Evolutionary conservation across 2,797 vertebrate genomes (phyloP).

Genomic region (Sebastes hubbsi): DNA sequence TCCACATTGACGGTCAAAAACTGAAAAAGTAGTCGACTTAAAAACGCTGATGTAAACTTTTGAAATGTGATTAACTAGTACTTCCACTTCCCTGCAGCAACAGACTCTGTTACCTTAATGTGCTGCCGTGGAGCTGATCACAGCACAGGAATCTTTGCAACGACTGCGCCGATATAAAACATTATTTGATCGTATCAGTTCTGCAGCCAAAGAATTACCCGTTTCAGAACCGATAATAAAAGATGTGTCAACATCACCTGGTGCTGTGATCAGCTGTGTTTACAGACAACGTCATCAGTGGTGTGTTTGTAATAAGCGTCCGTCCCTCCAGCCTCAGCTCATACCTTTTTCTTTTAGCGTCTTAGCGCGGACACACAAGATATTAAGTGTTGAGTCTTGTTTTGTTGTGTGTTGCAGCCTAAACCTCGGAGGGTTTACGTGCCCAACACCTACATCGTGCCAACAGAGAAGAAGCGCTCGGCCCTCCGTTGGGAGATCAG

Average conservation of each 20-base stretch:
- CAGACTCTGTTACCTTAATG: background rate
- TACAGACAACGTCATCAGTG: background rate
- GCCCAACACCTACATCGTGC: slow-evolving; percentile 88
- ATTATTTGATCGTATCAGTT: too few species aligned
- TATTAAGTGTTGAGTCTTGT: background rate
- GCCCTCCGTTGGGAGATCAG: slow-evolving; percentile 88
- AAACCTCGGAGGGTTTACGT: slow-evolving; percentile 68
- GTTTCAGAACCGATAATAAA: background rate
- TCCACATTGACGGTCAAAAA: too few species aligned
- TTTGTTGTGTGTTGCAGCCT: slow-evolving; percentile 58
- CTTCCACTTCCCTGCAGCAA: too few species aligned
- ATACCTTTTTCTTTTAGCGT: too few species aligned
- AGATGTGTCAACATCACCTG: background rate
- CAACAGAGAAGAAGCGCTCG: slow-evolving; percentile 90
- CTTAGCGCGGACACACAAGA: too few species aligned
- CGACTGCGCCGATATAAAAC: too few species aligned
- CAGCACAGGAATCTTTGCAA: background rate
- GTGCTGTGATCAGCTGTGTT: background rate
- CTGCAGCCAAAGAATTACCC: background rate
- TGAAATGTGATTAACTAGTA: too few species aligned
- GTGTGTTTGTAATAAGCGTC: background rate
- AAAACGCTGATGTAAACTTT: too few species aligned
- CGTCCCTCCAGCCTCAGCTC: background rate
- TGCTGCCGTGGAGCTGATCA: background rate
- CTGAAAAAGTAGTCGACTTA: too few species aligned